Conservation (phyloP, 2,888 invertebrate species). For the Andrena camellia region DNA sequence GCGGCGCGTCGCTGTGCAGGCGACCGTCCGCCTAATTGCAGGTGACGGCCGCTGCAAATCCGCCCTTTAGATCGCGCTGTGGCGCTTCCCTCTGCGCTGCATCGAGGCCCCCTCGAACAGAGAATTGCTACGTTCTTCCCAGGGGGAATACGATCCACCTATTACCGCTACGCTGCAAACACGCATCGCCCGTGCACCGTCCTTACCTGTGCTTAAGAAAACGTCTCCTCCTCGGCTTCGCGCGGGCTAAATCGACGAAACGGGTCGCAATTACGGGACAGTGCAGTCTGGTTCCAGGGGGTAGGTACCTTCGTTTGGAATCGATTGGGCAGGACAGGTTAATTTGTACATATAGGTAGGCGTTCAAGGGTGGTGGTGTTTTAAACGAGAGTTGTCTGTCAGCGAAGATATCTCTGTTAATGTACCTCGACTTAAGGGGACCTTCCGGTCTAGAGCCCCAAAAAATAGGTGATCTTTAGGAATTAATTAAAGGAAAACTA, state of each 20-base stretch:
- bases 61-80: conserved; percentile 52
- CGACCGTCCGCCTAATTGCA: conserved; percentile 72
- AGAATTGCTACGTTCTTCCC: conserved; percentile 55
- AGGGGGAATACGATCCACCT: conserved; percentile 49
- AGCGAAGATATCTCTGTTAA: too few species aligned
- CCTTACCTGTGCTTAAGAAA: conserved; percentile 5
- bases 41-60: conserved; percentile 67
- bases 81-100: conserved; percentile 26
- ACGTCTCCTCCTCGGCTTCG: background rate
- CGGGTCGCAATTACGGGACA: conserved; percentile 12
- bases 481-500: too few species aligned
- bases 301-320: background rate
- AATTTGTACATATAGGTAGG: background rate
- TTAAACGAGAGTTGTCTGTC: too few species aligned
- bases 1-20: conserved; percentile 48
- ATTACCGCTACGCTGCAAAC: conserved; percentile 52
- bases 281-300: background rate
- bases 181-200: conserved; percentile 29
- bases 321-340: background rate
- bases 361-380: too few species aligned
- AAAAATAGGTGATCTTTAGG: too few species aligned
- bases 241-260: background rate
- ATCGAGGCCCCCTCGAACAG: conserved; percentile 32
- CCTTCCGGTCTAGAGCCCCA: too few species aligned
- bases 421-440: too few species aligned